Percentiles rank a stretch among this genome's conserved stretches.
Evolutionary conservation across 2,797 vertebrate species (phyloP).

Genomic region (Sylvilagus floridanus): DNA sequence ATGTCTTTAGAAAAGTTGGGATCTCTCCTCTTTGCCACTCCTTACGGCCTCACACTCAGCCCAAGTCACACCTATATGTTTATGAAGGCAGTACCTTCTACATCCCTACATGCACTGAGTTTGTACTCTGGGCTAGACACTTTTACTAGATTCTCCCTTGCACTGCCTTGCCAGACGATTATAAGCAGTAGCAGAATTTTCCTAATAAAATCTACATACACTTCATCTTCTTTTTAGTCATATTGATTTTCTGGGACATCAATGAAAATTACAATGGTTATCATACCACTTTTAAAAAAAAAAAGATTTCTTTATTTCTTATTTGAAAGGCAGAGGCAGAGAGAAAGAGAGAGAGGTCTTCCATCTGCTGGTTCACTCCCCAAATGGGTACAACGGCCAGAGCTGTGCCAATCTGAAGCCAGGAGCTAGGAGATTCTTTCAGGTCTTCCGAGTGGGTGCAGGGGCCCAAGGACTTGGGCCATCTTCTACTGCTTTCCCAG

Average conservation of each 20-base stretch:
- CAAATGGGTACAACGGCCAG: no score
- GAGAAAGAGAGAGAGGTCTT: no score
- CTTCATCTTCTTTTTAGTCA: background rate
- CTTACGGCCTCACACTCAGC: background rate
- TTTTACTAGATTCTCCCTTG: background rate
- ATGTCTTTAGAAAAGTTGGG: background rate
- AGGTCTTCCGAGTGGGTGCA: no score
- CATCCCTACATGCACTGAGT: fast-evolving
- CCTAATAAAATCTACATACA: background rate
- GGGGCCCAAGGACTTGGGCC: no score
- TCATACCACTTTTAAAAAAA: no score
- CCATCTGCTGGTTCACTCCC: no score
- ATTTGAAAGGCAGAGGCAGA: no score
- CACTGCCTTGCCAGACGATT: background rate
- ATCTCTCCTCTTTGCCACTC: background rate
- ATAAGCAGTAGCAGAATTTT: background rate
- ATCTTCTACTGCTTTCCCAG: no score
- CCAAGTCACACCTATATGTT: background rate
- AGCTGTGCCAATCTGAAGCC: no score
- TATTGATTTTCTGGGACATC: background rate
- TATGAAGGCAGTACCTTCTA: background rate
- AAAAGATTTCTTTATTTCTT: no score
- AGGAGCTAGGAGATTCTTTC: no score
- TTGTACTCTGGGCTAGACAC: background rate
- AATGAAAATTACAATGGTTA: background rate